Evolutionary conservation across 2,113 vertebrate genomes (phyloP).

Genomic region (Oreochromis spilurus): DNA sequence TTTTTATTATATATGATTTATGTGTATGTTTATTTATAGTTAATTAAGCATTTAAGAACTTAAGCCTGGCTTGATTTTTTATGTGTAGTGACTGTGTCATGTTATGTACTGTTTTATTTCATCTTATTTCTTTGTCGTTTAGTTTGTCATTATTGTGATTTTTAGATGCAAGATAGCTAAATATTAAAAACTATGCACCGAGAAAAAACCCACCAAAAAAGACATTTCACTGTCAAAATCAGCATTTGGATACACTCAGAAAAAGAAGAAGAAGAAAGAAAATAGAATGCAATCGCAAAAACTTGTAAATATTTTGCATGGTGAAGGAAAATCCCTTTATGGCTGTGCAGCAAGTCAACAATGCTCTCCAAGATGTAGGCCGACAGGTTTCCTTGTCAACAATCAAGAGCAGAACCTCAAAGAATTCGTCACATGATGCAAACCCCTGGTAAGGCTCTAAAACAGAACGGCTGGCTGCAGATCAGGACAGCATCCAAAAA

Average conservation of each 20-base stretch:
- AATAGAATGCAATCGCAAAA: not conserved
- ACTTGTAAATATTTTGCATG: not conserved
- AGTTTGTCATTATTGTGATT: not conserved
- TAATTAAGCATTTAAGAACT: not conserved
- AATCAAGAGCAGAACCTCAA: not conserved
- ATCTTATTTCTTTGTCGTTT: not conserved
- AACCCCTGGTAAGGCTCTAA: not conserved
- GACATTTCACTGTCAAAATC: not conserved
- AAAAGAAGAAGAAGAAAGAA: not conserved
- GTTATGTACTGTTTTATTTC: not conserved
- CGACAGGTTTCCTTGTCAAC: not conserved
- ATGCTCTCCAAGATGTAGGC: not conserved
- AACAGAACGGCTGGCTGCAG: not conserved
- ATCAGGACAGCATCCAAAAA: not conserved
- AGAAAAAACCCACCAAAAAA: not conserved
- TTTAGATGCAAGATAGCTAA: not conserved
- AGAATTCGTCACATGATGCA: not conserved
- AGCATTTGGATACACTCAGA: not conserved
- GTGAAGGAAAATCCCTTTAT: not conserved
- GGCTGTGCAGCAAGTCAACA: not conserved
- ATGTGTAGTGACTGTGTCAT: not conserved
- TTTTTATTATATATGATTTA: not conserved
- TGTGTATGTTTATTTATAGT: not conserved
- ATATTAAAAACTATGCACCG: not conserved
- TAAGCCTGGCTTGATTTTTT: not conserved